Evolutionary conservation across 2,888 invertebrate species (phyloP).

Genomic region (Elysia crispata): DNA sequence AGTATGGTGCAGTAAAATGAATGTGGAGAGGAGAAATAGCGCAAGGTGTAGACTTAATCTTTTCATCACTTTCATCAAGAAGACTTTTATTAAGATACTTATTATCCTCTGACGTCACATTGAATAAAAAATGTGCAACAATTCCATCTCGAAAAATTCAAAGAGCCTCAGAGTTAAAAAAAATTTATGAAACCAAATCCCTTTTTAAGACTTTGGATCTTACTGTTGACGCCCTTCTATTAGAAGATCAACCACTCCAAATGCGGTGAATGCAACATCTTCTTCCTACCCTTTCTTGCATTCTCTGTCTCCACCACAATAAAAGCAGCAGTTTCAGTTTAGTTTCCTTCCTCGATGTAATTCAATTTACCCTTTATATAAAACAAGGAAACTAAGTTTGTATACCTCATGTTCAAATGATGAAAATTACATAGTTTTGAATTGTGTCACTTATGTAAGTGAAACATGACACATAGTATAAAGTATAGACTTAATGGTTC

Average conservation of each 20-base stretch:
- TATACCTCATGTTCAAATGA: too few relatives aligned
- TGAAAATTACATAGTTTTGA: too few relatives aligned
- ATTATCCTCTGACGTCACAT: neutral
- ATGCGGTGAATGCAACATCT: too few relatives aligned
- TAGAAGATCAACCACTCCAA: conserved; percentile 20
- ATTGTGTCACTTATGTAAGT: too few relatives aligned
- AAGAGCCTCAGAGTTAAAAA: conserved; percentile 2
- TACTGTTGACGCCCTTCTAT: neutral
- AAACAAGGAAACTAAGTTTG: too few relatives aligned
- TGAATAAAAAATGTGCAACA: neutral
- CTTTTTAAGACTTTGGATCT: neutral
- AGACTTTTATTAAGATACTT: neutral
- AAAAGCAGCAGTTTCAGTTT: too few relatives aligned
- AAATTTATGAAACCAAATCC: conserved; percentile 24
- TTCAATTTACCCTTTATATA: too few relatives aligned
- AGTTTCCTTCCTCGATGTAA: too few relatives aligned
- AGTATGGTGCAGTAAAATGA: conserved; percentile 14
- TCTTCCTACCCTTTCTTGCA: too few relatives aligned
- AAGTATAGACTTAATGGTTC: too few relatives aligned
- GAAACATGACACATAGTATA: too few relatives aligned
- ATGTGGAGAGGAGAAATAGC: neutral
- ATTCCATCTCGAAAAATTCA: neutral
- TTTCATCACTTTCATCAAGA: neutral
- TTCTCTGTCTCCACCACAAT: too few relatives aligned
- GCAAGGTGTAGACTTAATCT: neutral